phyloP scores from a whole-genome alignment of 2,797 vertebrate genomes.

The Gymnopithys bicolor region DNA sequence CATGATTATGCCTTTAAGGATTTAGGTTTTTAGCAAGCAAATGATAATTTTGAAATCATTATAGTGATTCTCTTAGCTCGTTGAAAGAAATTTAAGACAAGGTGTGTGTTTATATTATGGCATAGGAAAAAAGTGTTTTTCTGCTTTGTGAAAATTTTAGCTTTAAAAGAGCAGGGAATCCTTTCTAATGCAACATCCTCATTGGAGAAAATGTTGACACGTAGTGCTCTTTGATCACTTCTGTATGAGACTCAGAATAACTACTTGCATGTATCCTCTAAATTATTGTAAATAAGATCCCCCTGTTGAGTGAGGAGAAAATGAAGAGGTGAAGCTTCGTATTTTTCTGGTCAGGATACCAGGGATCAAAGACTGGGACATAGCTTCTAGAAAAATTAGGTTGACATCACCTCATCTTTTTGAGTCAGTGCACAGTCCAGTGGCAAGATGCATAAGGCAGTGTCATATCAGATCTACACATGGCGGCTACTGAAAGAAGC shows the following conservation, averaged over 20 bases:
- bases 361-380: conserved; percentile 4
- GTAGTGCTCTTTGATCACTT: neutral
- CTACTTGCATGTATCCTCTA: neutral
- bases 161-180: neutral
- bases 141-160: neutral
- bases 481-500: conserved; percentile 49
- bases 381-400: conserved; percentile 14
- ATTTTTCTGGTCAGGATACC: conserved; percentile 6
- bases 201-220: neutral
- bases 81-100: neutral
- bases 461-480: conserved; percentile 11
- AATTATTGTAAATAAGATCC: conserved; percentile 5
- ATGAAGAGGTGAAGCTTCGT: neutral
- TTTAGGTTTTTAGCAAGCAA: neutral
- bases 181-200: neutral
- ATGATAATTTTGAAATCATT: neutral
- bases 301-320: neutral
- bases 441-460: neutral
- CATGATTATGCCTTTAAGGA: neutral
- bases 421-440: neutral
- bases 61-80: neutral
- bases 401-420: neutral
- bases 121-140: neutral
- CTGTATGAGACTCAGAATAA: neutral
- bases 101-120: neutral